Conservation (phyloP, 1,140 invertebrate genomes). For the Panulirus ornatus region DNA sequence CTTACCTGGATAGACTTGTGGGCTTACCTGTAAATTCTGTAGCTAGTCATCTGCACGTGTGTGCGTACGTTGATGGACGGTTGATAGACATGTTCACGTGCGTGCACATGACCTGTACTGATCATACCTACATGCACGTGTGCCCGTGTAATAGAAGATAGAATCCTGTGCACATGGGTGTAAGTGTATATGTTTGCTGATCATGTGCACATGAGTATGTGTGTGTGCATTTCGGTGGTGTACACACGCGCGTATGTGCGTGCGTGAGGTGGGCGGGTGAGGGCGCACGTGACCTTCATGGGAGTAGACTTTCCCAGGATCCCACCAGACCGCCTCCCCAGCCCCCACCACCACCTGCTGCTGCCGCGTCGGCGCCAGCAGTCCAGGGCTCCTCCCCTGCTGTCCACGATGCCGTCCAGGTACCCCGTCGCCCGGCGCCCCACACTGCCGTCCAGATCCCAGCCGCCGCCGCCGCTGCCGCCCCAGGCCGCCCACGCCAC, state of each 20-base stretch:
- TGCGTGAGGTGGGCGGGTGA: neutral
- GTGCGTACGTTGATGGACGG: neutral
- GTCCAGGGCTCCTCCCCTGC: neutral
- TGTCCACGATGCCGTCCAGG: neutral
- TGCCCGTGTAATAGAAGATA: neutral
- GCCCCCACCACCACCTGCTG: neutral
- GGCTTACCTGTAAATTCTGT: too few relatives aligned
- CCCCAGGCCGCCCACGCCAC: too few relatives aligned
- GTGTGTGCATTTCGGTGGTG: constrained; percentile 14
- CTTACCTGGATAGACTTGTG: too few relatives aligned
- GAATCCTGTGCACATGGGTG: neutral
- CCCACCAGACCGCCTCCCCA: neutral
- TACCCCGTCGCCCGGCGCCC: neutral
- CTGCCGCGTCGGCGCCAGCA: too few relatives aligned
- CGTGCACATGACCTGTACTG: neutral
- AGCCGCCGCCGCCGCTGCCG: too few relatives aligned
- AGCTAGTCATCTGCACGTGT: too few relatives aligned
- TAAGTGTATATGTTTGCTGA: neutral
- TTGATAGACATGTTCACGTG: neutral
- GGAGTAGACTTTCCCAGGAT: constrained; percentile 42
- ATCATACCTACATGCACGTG: neutral
- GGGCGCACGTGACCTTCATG: constrained; percentile 48
- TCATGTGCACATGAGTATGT: neutral
- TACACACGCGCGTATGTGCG: constrained; percentile 7
- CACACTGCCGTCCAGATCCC: neutral